Base-by-base conservation (phyloP, 2,888 invertebrate species). In the Keiferia lycopersicella region DNA sequence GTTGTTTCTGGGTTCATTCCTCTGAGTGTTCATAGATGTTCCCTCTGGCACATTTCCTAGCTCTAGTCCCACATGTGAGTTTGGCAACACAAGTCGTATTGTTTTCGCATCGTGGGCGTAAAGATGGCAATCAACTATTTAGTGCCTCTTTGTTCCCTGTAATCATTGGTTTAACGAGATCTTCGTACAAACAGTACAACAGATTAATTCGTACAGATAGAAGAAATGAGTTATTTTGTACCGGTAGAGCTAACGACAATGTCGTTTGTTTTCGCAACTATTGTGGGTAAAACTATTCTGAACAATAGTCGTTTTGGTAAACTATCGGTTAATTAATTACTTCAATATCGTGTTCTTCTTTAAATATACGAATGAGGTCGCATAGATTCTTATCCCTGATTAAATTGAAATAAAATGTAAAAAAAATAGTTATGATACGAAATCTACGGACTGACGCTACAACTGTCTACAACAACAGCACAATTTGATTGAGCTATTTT, bases 51-150 rank as follows among this genome's bases (percentile, higher is more conserved):
- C 8, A 1, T 4, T 34, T 34, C 10, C 34, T 34, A 8, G 34
- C 34, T 34, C 34, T 34, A 4, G 6, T 7, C 51, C 51, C 51
- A 53, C 51, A 53, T 22, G 51, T 22, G 51, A 20, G 51, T 53
- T 59, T 60, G 73, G 74, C 73, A 77, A 74, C 71, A 61, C 41
- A 65, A 51, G 16, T 56, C 51, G 61, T 61, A 61, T 61, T 61
- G 61, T 61, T 61, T 64, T 50, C 16, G 26, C 61, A 34, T 48
- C 2, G 61, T 61, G 61, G 61, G 61, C 50, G 61, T 39, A 16
- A 22, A 60, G 60, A 60, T 50, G 50, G 50, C 61, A 34, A 61
- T 61, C 61, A 65, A 64, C 66, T 68, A 67, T 70, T 65, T 53
- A 65, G 67, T 67, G 65, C 65, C 67, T 64, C 64, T 69, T 59